A percentile compares a stretch with the other conserved stretches of the same genome.
Conservation (phyloP, 1,140 invertebrate genomes). For the Bombus soroeensis region DNA sequence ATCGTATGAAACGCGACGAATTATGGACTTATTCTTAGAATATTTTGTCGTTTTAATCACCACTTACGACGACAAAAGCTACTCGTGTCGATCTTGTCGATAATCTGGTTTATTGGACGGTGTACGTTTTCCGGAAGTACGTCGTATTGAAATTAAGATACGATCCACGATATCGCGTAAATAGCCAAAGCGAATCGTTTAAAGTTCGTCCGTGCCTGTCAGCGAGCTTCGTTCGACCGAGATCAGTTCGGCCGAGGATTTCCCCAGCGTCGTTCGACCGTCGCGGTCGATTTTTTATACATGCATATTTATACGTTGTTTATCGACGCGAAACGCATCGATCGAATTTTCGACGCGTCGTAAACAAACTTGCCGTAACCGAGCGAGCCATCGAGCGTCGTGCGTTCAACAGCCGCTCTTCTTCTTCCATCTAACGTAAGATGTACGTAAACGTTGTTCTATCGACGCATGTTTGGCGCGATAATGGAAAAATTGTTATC, state of each 20-base stretch:
- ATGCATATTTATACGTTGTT: neutral
- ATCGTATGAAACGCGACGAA: neutral
- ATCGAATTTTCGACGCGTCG: neutral
- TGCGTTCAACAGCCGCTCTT: neutral
- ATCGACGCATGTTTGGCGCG: no score
- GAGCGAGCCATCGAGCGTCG: accelerated
- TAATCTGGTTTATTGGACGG: accelerated
- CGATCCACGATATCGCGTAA: neutral
- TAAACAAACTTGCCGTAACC: neutral
- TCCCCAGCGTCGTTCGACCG: neutral
- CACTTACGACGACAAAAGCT: neutral
- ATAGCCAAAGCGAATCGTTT: neutral
- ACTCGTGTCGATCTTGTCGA: neutral
- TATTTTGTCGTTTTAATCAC: neutral
- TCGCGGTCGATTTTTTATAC: neutral
- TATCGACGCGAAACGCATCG: neutral
- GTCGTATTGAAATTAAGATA: no score
- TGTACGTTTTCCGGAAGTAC: neutral
- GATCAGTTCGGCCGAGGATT: neutral
- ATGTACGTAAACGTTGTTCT: accelerated
- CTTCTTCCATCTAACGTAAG: accelerated
- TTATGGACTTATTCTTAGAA: neutral
- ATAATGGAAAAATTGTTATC: neutral
- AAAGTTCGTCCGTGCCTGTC: neutral
- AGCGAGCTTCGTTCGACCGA: neutral